These are phyloP conservation scores for Bathynomus jamesi DNA, from an alignment of 1,140 invertebrate species.

Conservation along the genomic window DNA sequence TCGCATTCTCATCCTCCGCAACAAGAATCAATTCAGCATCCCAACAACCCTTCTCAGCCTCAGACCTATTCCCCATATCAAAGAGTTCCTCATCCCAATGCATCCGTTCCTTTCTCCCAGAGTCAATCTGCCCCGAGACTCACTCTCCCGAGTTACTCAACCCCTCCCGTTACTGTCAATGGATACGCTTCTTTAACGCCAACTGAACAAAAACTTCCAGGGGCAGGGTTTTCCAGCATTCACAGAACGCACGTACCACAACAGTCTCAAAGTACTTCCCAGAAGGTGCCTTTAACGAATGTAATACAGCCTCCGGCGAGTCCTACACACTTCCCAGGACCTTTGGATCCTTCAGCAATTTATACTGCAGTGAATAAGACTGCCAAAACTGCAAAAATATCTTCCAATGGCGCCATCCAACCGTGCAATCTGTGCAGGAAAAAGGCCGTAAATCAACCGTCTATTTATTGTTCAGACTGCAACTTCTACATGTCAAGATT, in stretches of 20 bases:
- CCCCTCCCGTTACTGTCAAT: constrained; percentile 2
- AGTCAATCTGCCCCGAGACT: not conserved
- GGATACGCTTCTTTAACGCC: not conserved
- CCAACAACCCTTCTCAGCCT: not conserved
- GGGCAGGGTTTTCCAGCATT: not conserved
- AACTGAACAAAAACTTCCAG: not conserved
- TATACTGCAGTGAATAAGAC: constrained; percentile 34
- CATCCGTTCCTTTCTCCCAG: constrained; percentile 4
- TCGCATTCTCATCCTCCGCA: constrained; percentile 10
- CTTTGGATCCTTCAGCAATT: constrained; percentile 33
- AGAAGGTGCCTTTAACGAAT: constrained; percentile 6
- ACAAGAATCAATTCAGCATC: not conserved
- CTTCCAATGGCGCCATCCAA: constrained; percentile 41
- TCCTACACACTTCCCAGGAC: constrained; percentile 30
- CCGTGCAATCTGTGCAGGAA: constrained; percentile 76
- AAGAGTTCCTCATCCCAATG: constrained; percentile 24
- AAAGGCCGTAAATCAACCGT: constrained; percentile 62
- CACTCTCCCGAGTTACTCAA: constrained; percentile 12
- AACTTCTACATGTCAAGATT: constrained; percentile 86
- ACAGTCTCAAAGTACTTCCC: no score
- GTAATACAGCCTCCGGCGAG: constrained; percentile 8
- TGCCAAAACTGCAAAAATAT: constrained; percentile 15
- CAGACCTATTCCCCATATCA: constrained; percentile 15
- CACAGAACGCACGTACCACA: not conserved
- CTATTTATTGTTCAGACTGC: constrained; percentile 76